phyloP scores from a whole-genome alignment of 1,140 invertebrate species.

The Hypsibius dujardini region DNA sequence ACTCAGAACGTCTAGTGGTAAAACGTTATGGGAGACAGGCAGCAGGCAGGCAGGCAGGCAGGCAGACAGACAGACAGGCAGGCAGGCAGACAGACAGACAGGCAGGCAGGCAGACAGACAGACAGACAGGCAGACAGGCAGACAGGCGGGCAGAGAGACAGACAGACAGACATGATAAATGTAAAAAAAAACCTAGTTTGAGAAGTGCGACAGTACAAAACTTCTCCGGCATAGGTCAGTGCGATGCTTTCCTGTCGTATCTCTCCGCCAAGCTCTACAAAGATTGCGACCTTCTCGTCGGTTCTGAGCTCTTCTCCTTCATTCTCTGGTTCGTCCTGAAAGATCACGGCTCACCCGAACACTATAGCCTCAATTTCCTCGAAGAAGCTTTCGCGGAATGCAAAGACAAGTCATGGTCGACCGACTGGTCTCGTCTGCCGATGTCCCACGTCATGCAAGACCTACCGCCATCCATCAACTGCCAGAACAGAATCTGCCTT shows the following conservation, averaged over 20 bases:
- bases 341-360: not conserved
- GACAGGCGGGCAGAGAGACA: too few species aligned
- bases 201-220: not conserved
- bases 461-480: not conserved
- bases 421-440: not conserved
- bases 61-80: too few species aligned
- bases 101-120: not conserved
- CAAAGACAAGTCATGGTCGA: not conserved
- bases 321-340: constrained; percentile 5
- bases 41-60: too few species aligned
- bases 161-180: not conserved
- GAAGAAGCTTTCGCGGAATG: not conserved
- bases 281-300: not conserved
- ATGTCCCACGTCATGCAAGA: not conserved
- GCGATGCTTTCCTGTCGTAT: constrained; percentile 1
- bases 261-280: constrained; percentile 4
- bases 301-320: not conserved
- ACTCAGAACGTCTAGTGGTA: too few species aligned
- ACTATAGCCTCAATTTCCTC: constrained; percentile 1
- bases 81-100: not conserved
- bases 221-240: not conserved
- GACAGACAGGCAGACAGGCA: too few species aligned
- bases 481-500: constrained; percentile 6
- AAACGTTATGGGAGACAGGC: too few species aligned
- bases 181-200: not conserved